These are phyloP conservation scores for Stegastes partitus DNA, from an alignment of 2,113 vertebrate genomes.

Conservation along the genomic window DNA sequence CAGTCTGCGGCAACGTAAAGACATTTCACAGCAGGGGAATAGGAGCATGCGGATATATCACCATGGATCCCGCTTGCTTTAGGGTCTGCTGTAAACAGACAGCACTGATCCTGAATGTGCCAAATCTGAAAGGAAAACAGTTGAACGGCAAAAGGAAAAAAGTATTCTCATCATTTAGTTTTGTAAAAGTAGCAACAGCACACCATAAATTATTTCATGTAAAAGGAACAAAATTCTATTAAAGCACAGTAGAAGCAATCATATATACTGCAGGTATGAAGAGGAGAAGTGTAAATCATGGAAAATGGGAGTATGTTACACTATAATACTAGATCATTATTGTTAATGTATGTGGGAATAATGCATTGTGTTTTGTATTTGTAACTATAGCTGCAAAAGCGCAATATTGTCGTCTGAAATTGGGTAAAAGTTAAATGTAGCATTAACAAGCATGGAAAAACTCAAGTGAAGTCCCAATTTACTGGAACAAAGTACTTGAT, in stretches of 20 bases:
- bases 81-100: conserved; percentile 79
- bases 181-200: background rate
- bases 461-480: background rate
- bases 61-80: conserved; percentile 78
- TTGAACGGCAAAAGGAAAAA: background rate
- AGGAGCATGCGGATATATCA: conserved; percentile 79
- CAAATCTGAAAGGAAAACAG: conserved; percentile 81
- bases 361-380: background rate
- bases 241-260: too few species aligned
- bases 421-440: background rate
- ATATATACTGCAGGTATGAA: too few species aligned
- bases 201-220: background rate
- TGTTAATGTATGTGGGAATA: background rate
- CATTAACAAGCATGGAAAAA: too few species aligned
- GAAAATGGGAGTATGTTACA: too few species aligned
- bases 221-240: too few species aligned
- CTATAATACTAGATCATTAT: too few species aligned
- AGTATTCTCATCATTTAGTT: background rate
- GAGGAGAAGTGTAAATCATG: too few species aligned
- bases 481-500: background rate
- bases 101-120: conserved; percentile 84
- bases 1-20: conserved; percentile 79
- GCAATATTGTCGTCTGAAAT: background rate
- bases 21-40: conserved; percentile 63
- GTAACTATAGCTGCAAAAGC: background rate